These are phyloP conservation scores for Drosophila imparisetae DNA, from an alignment of 2,888 invertebrate species.

Conservation along the genomic window DNA sequence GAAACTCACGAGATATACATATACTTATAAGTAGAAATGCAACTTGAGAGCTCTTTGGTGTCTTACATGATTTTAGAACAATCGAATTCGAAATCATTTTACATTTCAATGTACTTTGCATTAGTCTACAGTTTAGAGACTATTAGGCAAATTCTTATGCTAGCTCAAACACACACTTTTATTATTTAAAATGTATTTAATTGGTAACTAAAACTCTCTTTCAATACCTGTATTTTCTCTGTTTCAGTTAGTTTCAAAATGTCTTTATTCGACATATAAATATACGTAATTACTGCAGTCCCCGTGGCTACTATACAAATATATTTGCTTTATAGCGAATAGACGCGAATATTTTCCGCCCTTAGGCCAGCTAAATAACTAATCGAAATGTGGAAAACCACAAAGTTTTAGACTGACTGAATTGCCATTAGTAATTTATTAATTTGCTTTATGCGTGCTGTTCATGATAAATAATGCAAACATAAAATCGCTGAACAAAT, in stretches of 20 bases:
- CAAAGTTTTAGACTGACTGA: slow-evolving; percentile 43
- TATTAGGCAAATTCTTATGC: background rate
- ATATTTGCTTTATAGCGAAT: slow-evolving; percentile 16
- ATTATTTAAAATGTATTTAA: background rate
- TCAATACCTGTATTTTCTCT: background rate
- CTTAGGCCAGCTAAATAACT: slow-evolving; percentile 40
- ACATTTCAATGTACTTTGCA: background rate
- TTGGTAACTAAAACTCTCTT: background rate
- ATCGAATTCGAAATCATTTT: background rate
- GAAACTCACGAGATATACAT: background rate
- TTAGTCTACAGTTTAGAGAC: background rate
- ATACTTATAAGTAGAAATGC: background rate
- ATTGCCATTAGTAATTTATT: slow-evolving; percentile 52
- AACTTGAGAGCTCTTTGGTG: background rate
- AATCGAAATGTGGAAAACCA: slow-evolving; percentile 38
- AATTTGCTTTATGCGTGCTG: slow-evolving; percentile 53
- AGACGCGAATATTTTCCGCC: slow-evolving; percentile 28
- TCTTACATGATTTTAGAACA: background rate
- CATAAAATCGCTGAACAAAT: slow-evolving; percentile 36
- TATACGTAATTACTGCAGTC: background rate
- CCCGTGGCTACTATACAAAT: slow-evolving; percentile 7
- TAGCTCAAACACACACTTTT: background rate
- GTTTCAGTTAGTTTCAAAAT: background rate
- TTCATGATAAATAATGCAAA: slow-evolving; percentile 42
- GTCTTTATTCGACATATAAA: background rate